phyloP scores from a whole-genome alignment of 1,140 invertebrate species.

The Scaptomyza pallida region DNA sequence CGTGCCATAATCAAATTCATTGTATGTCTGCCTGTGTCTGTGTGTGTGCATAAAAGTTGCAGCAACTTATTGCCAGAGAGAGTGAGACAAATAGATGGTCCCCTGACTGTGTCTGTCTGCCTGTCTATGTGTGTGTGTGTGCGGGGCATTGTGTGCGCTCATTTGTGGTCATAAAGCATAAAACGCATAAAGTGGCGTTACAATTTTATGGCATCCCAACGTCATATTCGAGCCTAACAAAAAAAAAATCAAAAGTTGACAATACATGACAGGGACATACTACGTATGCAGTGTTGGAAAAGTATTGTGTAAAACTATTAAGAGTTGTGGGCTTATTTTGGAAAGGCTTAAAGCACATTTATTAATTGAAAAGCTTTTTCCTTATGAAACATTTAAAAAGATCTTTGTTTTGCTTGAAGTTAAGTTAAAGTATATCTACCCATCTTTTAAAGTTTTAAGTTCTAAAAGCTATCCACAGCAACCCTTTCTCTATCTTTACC shows the following conservation, averaged over 20 bases:
- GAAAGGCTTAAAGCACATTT: too few species aligned
- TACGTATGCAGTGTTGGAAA: background rate
- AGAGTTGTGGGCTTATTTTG: too few species aligned
- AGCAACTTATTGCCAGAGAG: constrained; percentile 17
- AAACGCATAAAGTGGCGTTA: constrained; percentile 79
- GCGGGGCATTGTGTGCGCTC: constrained; percentile 64
- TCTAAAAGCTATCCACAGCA: too few species aligned
- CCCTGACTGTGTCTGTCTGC: constrained; percentile 45
- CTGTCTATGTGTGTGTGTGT: too few species aligned
- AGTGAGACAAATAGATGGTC: constrained; percentile 18
- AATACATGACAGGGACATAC: constrained; percentile 35
- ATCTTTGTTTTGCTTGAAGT: too few species aligned
- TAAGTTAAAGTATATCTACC: too few species aligned
- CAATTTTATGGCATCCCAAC: constrained; percentile 76
- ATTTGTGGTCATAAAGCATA: constrained; percentile 83
- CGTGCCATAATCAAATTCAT: constrained; percentile 74
- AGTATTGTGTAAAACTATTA: too few species aligned
- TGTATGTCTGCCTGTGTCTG: constrained; percentile 58
- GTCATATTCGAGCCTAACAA: constrained; percentile 57
- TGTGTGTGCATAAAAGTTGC: constrained; percentile 66
- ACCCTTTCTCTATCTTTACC: background rate
- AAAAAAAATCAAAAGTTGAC: background rate
- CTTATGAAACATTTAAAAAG: too few species aligned
- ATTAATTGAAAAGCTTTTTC: too few species aligned
- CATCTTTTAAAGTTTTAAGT: too few species aligned